phyloP scores from a whole-genome alignment of 1,140 invertebrate genomes.

The Achroia grisella region DNA sequence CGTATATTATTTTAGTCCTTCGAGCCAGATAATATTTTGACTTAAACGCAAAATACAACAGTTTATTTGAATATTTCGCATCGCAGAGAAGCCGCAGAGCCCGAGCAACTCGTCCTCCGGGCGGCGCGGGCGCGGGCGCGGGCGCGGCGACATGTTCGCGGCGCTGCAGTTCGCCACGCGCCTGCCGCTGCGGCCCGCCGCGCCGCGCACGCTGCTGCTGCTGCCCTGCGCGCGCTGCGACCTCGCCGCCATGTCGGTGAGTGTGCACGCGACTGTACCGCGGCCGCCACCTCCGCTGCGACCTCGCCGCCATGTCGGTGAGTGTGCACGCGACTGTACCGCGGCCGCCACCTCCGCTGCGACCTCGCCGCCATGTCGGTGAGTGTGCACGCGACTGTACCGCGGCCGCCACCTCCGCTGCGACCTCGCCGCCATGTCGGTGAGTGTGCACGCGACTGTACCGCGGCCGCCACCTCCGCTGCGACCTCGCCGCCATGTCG shows the following conservation, averaged over 20 bases:
- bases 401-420: too few relatives aligned
- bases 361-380: constrained; percentile 80
- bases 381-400: constrained; percentile 20
- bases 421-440: constrained; percentile 1
- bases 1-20: too few relatives aligned
- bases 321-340: constrained; percentile 88
- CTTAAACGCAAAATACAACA: too few relatives aligned
- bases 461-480: constrained; percentile 84
- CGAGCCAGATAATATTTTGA: too few relatives aligned
- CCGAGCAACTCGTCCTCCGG: constrained; percentile 20
- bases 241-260: constrained; percentile 78
- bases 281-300: too few relatives aligned
- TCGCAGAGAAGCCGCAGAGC: constrained; percentile 32
- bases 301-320: too few relatives aligned
- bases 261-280: constrained; percentile 4
- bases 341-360: constrained; percentile 85
- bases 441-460: background rate
- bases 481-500: constrained; percentile 87
- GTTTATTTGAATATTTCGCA: background rate
- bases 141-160: constrained; percentile 78
- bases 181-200: constrained; percentile 87
- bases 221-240: constrained; percentile 87
- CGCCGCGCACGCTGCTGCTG: constrained; percentile 88
- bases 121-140: background rate
- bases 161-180: constrained; percentile 84